phyloP scores from a whole-genome alignment of 2,797 vertebrate genomes.

The Pelochelys cantorii region DNA sequence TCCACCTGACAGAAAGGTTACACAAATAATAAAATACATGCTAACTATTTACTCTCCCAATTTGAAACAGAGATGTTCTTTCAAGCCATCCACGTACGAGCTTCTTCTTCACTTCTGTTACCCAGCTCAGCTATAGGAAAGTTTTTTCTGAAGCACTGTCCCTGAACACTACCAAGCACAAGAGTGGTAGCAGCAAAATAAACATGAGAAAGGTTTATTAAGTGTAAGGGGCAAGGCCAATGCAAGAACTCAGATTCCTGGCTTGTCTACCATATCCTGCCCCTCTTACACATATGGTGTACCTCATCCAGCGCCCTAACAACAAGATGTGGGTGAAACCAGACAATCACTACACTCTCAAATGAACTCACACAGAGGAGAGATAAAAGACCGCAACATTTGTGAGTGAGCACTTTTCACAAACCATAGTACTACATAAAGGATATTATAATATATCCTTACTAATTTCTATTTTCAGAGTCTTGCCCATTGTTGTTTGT shows the following conservation, averaged over 20 bases:
- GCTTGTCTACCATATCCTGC: background rate
- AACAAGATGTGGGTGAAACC: background rate
- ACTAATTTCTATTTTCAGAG: background rate
- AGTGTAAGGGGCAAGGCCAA: background rate
- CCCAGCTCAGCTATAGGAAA: fast-evolving
- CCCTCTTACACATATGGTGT: background rate
- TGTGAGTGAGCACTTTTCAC: background rate
- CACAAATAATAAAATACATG: background rate
- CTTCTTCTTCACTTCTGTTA: background rate
- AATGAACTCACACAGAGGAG: background rate
- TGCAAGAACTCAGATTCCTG: background rate
- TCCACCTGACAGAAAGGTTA: background rate
- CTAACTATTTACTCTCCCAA: no score
- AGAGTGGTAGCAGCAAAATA: background rate
- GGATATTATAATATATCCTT: background rate
- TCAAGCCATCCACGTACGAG: background rate
- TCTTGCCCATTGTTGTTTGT: background rate
- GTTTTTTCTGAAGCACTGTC: fast-evolving
- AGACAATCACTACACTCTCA: background rate
- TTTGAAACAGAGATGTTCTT: fast-evolving
- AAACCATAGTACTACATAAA: background rate
- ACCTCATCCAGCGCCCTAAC: no score
- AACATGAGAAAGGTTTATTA: background rate
- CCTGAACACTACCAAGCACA: background rate
- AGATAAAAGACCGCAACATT: background rate